A percentile compares a stretch with the other conserved stretches of the same genome.
These are phyloP conservation scores for Yasuhikotakia modesta DNA, from an alignment of 2,797 vertebrate genomes.

Conservation along the genomic window DNA sequence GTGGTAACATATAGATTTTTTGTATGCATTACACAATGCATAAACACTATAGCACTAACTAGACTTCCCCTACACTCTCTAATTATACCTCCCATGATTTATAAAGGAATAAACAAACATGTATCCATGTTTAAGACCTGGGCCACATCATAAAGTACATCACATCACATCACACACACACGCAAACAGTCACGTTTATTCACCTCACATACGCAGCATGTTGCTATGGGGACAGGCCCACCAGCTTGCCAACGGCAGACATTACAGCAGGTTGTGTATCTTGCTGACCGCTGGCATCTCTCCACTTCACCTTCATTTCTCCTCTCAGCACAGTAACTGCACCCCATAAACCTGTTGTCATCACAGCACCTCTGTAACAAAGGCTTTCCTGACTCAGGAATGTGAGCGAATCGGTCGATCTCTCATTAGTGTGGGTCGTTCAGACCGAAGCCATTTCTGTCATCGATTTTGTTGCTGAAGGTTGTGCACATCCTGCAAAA, in stretches of 20 bases:
- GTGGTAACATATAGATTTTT: neutral
- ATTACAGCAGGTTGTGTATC: conserved; percentile 46
- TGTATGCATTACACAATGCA: no score
- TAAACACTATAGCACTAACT: neutral
- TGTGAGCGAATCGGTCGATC: conserved; percentile 30
- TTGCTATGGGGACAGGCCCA: conserved; percentile 58
- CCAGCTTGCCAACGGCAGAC: conserved; percentile 36
- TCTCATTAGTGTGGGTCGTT: conserved; percentile 40
- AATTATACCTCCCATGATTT: neutral
- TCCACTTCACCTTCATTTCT: conserved; percentile 31
- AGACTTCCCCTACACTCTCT: neutral
- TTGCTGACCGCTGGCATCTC: conserved; percentile 33
- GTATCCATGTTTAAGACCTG: conserved; percentile 5
- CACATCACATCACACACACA: neutral
- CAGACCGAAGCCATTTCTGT: conserved; percentile 16
- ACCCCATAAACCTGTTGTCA: conserved; percentile 20
- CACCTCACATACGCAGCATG: conserved; percentile 44
- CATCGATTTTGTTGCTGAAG: conserved; percentile 36
- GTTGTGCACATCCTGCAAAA: conserved; percentile 22
- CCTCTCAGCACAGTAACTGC: conserved; percentile 2
- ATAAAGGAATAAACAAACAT: neutral
- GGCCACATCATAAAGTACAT: neutral
- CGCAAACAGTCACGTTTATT: conserved; percentile 37
- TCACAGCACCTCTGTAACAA: conserved; percentile 15
- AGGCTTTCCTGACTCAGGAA: conserved; percentile 45